Evolutionary conservation across 1,140 invertebrate genomes (phyloP).

Genomic region (Pseudomyrmex dendroicus): DNA sequence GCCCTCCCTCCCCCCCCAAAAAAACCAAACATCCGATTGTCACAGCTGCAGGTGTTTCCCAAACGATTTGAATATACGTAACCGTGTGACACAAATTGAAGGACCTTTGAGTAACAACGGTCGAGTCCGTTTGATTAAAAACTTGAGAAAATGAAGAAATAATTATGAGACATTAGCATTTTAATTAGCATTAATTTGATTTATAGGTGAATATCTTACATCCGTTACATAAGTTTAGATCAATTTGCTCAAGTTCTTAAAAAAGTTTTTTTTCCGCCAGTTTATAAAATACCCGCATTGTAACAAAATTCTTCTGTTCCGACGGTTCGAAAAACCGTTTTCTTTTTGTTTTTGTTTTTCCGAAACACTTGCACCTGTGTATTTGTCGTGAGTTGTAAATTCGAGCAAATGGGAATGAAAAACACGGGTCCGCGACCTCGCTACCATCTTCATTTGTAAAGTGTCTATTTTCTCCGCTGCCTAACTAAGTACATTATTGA

Average conservation of each 20-base stretch:
- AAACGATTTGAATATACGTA: slow-evolving; percentile 15
- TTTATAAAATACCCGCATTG: too few species aligned
- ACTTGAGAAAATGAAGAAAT: neutral
- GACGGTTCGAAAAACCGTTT: neutral
- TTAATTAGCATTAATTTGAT: neutral
- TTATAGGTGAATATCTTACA: slow-evolving; percentile 11
- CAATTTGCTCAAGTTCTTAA: neutral
- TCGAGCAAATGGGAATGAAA: slow-evolving; percentile 13
- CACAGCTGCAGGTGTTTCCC: slow-evolving; percentile 53
- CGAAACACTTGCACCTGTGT: slow-evolving; percentile 21
- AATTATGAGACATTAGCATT: too few species aligned
- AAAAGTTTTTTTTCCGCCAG: too few species aligned
- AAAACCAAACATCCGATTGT: slow-evolving; percentile 25
- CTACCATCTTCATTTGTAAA: slow-evolving; percentile 76
- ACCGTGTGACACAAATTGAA: neutral
- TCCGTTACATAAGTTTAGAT: slow-evolving; percentile 3
- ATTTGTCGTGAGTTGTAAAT: slow-evolving; percentile 1
- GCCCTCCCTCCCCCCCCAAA: slow-evolving; percentile 15
- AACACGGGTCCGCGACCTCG: slow-evolving; percentile 74
- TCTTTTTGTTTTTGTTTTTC: neutral
- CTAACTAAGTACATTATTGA: slow-evolving; percentile 73
- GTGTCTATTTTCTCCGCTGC: slow-evolving; percentile 79
- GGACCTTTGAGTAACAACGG: neutral
- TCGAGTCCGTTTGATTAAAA: neutral
- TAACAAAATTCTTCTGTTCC: neutral